Evolutionary conservation across 2,113 vertebrate genomes (phyloP).

Genomic region (Muscicapa adusta): DNA sequence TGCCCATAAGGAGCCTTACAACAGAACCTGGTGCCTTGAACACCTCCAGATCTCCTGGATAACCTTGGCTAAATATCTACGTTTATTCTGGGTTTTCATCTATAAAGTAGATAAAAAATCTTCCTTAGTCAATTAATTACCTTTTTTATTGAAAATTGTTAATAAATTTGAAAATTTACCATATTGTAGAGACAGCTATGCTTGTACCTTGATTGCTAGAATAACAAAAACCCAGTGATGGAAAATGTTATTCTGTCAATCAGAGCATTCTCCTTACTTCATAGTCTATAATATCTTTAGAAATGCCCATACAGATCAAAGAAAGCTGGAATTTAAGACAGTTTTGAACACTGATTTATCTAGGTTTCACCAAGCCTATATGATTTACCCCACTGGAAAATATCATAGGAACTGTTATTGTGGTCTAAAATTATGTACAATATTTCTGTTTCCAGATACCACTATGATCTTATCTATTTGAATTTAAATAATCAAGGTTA

Average conservation of each 20-base stretch:
- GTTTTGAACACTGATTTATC: background rate
- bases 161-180: background rate
- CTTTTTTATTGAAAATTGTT: background rate
- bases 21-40: background rate
- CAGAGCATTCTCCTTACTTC: background rate
- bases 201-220: background rate
- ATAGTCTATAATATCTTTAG: background rate
- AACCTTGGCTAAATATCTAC: background rate
- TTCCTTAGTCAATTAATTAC: background rate
- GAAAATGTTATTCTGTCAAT: background rate
- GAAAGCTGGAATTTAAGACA: background rate
- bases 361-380: background rate
- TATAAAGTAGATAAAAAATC: background rate
- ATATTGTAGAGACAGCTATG: fast-evolving
- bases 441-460: background rate
- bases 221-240: background rate
- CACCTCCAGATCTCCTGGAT: background rate
- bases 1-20: background rate
- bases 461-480: background rate
- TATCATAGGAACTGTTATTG: background rate
- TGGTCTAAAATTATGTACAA: background rate
- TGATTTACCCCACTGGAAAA: background rate
- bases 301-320: background rate
- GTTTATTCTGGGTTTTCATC: background rate
- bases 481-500: background rate